Evolutionary conservation across 2,888 invertebrate species (phyloP), one percentile per base, ranked within the genome.

Genomic region (Yponomeuta sedellus): DNA sequence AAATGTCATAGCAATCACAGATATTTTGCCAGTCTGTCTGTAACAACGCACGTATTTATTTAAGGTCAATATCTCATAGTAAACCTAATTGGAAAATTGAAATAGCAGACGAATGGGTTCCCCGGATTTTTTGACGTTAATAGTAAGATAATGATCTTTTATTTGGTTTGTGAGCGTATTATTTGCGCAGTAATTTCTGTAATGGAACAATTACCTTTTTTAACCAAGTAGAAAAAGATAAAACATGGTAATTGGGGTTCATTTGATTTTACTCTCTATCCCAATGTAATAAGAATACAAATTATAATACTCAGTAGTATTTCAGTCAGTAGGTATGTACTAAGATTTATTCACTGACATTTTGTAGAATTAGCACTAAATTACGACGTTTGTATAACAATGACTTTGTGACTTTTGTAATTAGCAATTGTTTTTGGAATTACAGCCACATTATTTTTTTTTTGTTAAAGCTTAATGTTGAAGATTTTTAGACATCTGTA

Each of bases 1-100:
- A 59, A 59, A 59, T 59, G 59, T 59, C 59, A 59, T 11, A 59
- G 59, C 22, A 59, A 59, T 59, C 59, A 20, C 59, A 59, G 25
- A 59, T 22, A 52, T 59, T 22, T 59, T 59, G 59, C 20, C 59
- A 19, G 59, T 59, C 3, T 11, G 59, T 20, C 59, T 59, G 22
- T 22, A 20, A 52, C 44, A 52, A 52, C 44, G 16, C 44, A 52
- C 16, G 44, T 12, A 52, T 52, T 52, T 12, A 16, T 3, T 16
- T 52, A 52, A 52, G 44, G 44, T 52, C 44, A 52, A 52, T 52
- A 52, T 52, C 44, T 52, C 44, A 52, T 52, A 52, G 44, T 52
- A 16, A 52, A 52, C 5, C 16, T 52, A 6, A 52, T 52, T 44
- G 6, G 44, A 44, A 12, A 44, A 16, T 52, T 52, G 44, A 52